Evolutionary conservation across 2,888 invertebrate genomes (phyloP), one percentile per base, ranked within the genome.

Genomic region (Bellardia bayeri): DNA sequence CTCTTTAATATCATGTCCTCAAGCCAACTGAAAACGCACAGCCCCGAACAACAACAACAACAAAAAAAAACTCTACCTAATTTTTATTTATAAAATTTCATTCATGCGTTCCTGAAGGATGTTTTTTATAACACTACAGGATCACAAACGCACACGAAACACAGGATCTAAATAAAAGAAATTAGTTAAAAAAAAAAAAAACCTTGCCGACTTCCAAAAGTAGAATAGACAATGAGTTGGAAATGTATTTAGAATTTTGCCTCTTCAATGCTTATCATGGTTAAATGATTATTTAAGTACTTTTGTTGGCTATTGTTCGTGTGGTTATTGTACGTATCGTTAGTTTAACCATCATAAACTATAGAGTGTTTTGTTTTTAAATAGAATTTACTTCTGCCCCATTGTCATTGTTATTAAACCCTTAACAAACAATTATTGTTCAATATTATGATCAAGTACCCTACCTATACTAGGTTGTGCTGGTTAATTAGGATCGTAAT

Each of bases 241-340:
- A 85, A 83, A 69, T 40, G 71, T 76, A 54, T 82, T 33, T 33
- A 4, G 23, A 23, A 33, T 33, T 86, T 76, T 75, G 66, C 30
- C 61, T 68, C 54, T 66, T 51, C 89, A 90, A 89, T 89, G 91
- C 90, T 91, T 91, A 91, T 92, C 91, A 92, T 90, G 92, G 91
- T 90, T 90, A 91, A 91, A 92, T 92, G 92, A 90, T 91, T 91
- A 91, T 91, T 92, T 89, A 91, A 92, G 92, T 91, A 91, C 89
- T 90, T 78, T 88, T 78, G 23, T 23, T 49, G 11, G 4, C 49
- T 68, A 30, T 72, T 71, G 54, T 78, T 84, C 33, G 45, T 72
- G 71, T 37, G 49, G 63, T 81, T 81, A 58, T 23, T 40, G 61
- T 68, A 68, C 56, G 30, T 58, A 58, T 33, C 11, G 40, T 30